A percentile compares a stretch with the other conserved stretches of the same genome.
Evolutionary conservation across 2,797 vertebrate species (phyloP).

Genomic region (Gallinago stenura): DNA sequence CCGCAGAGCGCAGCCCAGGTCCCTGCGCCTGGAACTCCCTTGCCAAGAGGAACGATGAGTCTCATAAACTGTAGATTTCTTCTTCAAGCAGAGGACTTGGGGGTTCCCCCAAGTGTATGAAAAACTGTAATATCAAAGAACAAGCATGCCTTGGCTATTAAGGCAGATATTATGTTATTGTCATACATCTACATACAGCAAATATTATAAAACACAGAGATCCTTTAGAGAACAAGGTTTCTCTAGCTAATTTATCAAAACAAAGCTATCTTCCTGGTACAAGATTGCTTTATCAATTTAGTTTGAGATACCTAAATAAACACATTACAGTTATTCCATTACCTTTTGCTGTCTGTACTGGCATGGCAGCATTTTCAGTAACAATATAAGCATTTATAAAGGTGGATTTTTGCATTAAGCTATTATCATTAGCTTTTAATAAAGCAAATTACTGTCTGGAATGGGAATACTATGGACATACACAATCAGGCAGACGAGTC

Average conservation of each 20-base stretch:
- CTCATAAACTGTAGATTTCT: background rate
- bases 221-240: conserved; percentile 2
- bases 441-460: background rate
- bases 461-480: background rate
- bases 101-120: background rate
- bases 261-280: background rate
- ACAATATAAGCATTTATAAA: background rate
- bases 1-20: background rate
- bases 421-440: background rate
- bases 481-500: background rate
- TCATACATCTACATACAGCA: background rate
- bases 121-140: background rate
- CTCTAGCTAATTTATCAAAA: conserved; percentile 23
- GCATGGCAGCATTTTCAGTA: background rate
- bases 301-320: background rate
- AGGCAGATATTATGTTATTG: background rate
- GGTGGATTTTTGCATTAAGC: background rate
- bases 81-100: background rate
- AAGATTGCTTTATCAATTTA: conserved; percentile 13
- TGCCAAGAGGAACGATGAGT: background rate
- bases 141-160: background rate
- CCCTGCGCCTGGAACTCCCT: background rate
- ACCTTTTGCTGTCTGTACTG: background rate
- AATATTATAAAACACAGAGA: background rate
- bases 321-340: background rate